A percentile compares a stretch with the other conserved stretches of the same genome.
Conservation (phyloP, 1,140 invertebrate species). For the Drosophila cardini region DNA sequence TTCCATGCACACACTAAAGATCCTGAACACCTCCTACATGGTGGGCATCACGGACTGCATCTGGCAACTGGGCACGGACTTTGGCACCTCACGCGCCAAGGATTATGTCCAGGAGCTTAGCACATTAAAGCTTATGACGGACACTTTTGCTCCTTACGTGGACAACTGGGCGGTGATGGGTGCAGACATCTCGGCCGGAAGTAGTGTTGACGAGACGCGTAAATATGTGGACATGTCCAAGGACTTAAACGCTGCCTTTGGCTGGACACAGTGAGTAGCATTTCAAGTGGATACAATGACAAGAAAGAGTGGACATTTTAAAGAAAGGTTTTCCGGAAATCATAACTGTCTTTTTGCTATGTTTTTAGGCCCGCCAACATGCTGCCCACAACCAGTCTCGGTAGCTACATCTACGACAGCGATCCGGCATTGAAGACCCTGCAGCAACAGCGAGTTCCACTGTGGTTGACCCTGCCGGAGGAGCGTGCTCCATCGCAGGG, state of each 20-base stretch:
- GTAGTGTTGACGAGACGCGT: constrained; percentile 72
- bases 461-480: constrained; percentile 76
- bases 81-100: constrained; percentile 69
- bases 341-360: no score
- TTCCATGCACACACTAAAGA: constrained; percentile 78
- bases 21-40: constrained; percentile 78
- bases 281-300: background rate
- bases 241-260: constrained; percentile 74
- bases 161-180: constrained; percentile 78
- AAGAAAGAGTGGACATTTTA: no score
- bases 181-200: constrained; percentile 78
- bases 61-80: constrained; percentile 81
- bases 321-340: no score
- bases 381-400: constrained; percentile 60
- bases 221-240: constrained; percentile 78
- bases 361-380: constrained; percentile 59
- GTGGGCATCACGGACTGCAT: constrained; percentile 79
- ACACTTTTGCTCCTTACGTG: constrained; percentile 70
- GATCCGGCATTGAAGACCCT: constrained; percentile 68
- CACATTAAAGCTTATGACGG: constrained; percentile 78
- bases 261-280: constrained; percentile 78
- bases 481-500: constrained; percentile 36
- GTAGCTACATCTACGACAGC: constrained; percentile 71
- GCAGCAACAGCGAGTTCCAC: constrained; percentile 63
- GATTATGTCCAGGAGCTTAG: constrained; percentile 76